Base-by-base conservation (phyloP, 2,113 vertebrate genomes). In the Bungarus multicinctus region DNA sequence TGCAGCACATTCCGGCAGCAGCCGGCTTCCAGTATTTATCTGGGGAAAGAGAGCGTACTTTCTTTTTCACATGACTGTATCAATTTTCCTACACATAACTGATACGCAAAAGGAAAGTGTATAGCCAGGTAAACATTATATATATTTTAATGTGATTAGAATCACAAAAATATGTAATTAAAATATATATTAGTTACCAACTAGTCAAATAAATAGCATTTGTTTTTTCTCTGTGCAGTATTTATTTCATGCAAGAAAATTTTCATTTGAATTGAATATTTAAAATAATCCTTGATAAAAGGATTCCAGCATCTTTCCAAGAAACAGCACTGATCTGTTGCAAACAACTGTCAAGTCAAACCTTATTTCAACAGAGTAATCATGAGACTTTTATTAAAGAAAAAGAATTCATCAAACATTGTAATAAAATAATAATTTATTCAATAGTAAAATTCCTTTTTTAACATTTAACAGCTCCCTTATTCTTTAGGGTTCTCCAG, bases 381-480 rank as follows among this genome's bases (percentile, higher is more conserved):
- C 25, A 27, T 2, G 50, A 43, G 4, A 3, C 23, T 93, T 89
- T 91, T n/a, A 14, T 94, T 22, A 92, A 20, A 92, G 4, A 52
- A 2, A 25, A 45, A 60, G 2, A 30, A 64, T 4, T 52, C 94
- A 89, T 92, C 53, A 20, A 95, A 91, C 18, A 16, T 23, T 81
- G 5, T 1, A 1, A 69, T 18, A 50, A 95, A 14, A 90, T 85
- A 93, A 10, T 22, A 85, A 20, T 60, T 88, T 85, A 90, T 30
- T 92, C 12, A 58, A 94, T 69, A 18, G 88, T 25, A 95, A 96
- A 94, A 86, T 11, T 54, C 87, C 5, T 52, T 90, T 55, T 93
- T 88, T 45, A 43, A 92, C 16, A 95, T 93, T 86, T 50, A 43
- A 92, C 16, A 95, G 34, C 16, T 85, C 50, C 50, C 53, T 27